Percentiles rank a stretch among this genome's conserved stretches.
Evolutionary conservation across 2,797 vertebrate species (phyloP).

Genomic region (Eutrigla gurnardus): DNA sequence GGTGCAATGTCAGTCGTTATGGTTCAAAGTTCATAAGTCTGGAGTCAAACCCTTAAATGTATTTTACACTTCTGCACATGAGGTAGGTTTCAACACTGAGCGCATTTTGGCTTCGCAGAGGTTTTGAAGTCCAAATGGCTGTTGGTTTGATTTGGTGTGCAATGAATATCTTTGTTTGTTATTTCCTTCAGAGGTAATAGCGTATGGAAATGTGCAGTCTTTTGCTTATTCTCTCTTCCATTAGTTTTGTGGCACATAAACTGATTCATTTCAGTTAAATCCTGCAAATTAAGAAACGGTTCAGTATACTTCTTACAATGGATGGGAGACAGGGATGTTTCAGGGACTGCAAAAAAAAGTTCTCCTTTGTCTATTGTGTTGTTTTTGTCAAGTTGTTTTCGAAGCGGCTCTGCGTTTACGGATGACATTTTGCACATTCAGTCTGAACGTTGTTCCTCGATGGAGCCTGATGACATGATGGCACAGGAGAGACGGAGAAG

Average conservation of each 20-base stretch:
- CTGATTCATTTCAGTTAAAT: slow-evolving; percentile 46
- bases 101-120: slow-evolving; percentile 6
- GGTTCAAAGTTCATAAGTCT: background rate
- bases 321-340: slow-evolving; percentile 41
- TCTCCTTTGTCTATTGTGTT: slow-evolving; percentile 37
- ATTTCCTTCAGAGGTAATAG: slow-evolving; percentile 77
- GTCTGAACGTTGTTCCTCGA: slow-evolving; percentile 45
- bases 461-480: slow-evolving; percentile 27
- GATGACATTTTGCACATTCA: slow-evolving; percentile 72
- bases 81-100: slow-evolving; percentile 32
- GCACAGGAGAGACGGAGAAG: slow-evolving; percentile 23
- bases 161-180: slow-evolving; percentile 83
- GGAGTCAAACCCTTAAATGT: background rate
- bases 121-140: slow-evolving; percentile 30
- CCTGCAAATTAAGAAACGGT: slow-evolving; percentile 37
- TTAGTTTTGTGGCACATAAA: slow-evolving; percentile 83
- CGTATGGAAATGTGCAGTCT: slow-evolving; percentile 75
- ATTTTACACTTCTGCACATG: background rate
- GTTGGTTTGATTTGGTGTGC: slow-evolving; percentile 80
- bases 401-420: slow-evolving; percentile 35
- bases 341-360: slow-evolving; percentile 63
- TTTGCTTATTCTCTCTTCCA: slow-evolving; percentile 50
- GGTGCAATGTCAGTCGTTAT: background rate
- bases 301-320: slow-evolving; percentile 16
- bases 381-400: slow-evolving; percentile 59